These are phyloP conservation scores for Pyrrhia umbra DNA, from an alignment of 2,888 invertebrate genomes.

Conservation along the genomic window DNA sequence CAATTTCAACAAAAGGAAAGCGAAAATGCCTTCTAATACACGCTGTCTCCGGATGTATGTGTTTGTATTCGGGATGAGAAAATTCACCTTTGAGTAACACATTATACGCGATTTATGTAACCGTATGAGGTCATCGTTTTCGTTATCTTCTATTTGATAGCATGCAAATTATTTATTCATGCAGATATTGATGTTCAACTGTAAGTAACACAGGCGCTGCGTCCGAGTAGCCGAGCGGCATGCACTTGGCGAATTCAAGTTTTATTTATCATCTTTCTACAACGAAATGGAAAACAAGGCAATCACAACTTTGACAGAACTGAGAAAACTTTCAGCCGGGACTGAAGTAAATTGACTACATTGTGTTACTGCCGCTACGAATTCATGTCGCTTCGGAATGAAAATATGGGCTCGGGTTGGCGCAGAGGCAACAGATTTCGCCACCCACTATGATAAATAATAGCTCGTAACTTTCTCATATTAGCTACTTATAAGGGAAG, in stretches of 20 bases:
- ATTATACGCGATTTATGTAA: constrained; percentile 24
- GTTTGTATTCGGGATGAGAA: constrained; percentile 45
- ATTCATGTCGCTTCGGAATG: constrained; percentile 63
- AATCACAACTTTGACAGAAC: constrained; percentile 82
- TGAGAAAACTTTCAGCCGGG: constrained; percentile 75
- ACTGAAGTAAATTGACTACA: constrained; percentile 82
- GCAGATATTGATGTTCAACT: constrained; percentile 15
- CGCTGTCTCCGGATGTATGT: constrained; percentile 60
- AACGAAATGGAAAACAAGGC: constrained; percentile 83
- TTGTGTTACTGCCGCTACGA: constrained; percentile 74
- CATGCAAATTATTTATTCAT: background rate
- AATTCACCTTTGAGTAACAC: constrained; percentile 41
- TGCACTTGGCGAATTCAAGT: constrained; percentile 66
- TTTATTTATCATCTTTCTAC: constrained; percentile 79
- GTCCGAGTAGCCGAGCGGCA: constrained; percentile 16
- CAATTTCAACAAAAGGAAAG: constrained; percentile 75
- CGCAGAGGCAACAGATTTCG: constrained; percentile 66
- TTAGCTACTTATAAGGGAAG: constrained; percentile 54
- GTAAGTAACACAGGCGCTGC: constrained; percentile 6
- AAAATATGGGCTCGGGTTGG: constrained; percentile 67
- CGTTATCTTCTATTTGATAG: constrained; percentile 1
- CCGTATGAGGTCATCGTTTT: constrained; percentile 21
- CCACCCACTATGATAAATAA: constrained; percentile 67
- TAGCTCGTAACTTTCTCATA: constrained; percentile 57
- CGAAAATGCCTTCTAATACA: constrained; percentile 64